A percentile compares a stretch with the other conserved stretches of the same genome.
phyloP scores from a whole-genome alignment of 23 tunicate species.

The Diplosoma virens region DNA sequence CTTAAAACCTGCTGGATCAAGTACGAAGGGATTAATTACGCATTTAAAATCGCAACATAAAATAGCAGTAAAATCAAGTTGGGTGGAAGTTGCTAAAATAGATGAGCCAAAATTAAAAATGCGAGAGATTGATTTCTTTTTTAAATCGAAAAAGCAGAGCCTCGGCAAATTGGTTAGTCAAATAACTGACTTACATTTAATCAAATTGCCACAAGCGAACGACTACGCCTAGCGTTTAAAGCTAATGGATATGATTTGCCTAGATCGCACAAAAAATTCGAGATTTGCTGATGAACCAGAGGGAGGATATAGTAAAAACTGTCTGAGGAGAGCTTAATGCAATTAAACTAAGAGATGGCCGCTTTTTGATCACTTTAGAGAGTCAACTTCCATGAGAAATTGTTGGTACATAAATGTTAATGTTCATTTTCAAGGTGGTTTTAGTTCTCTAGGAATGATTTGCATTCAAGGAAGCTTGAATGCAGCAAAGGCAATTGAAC shows the following conservation, averaged over 20 bases:
- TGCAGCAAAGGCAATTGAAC: slow-evolving; percentile 43
- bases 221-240: too few species aligned
- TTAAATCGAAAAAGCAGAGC: too few species aligned
- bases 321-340: slow-evolving; percentile 15
- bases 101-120: too few species aligned
- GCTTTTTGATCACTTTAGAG: slow-evolving; percentile 24
- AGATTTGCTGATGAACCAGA: slow-evolving; percentile 27
- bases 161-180: too few species aligned
- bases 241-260: slow-evolving; percentile 34
- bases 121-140: too few species aligned
- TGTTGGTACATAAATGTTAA: slow-evolving; percentile 23
- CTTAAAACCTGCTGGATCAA: background rate
- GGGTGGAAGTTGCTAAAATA: too few species aligned
- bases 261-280: slow-evolving; percentile 30
- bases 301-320: slow-evolving; percentile 5
- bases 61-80: background rate
- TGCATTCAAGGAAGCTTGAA: slow-evolving; percentile 18
- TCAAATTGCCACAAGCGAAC: too few species aligned
- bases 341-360: slow-evolving; percentile 14
- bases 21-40: background rate
- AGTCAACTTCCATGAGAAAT: slow-evolving; percentile 15
- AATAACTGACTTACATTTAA: too few species aligned
- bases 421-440: slow-evolving; percentile 25
- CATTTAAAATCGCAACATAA: background rate
- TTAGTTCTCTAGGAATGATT: too few species aligned